Base-by-base conservation (phyloP, 2,797 vertebrate species). In the Taenioides sp. region DNA sequence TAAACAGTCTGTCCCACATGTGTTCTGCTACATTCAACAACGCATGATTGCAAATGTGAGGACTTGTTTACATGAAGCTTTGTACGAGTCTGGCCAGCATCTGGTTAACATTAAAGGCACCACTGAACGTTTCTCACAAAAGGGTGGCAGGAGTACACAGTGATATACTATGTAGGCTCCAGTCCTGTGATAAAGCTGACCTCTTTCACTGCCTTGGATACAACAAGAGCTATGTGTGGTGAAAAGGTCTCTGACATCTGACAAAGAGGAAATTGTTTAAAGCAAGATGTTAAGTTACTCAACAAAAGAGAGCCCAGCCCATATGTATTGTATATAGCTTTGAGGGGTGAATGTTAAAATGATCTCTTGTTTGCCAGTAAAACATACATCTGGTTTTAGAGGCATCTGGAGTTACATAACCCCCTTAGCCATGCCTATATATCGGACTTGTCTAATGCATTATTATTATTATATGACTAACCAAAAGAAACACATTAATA, bases 51-150 rank as follows among this genome's bases (percentile, higher is more conserved):
- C 37, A 60, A 2, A 43, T 57, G 57, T 1, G 28, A 34, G 2
- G 28, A 5, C 71, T 69, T 37, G 59, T 82, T 77, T 75, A 70
- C 62, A 57, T 20, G 59, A 31, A 47, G 23, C 62, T 71, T 57
- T 74, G 58, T n/a, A 25, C 50, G 0, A 11, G 1, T 63, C 67
- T 52, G 70, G 22, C 37, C 20, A 75, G 65, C 83, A 88, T 88
- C 80, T 92, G 88, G 76, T 80, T 85, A 68, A 22, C 71, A 79
- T 87, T 82, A 86, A 14, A 60, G 25, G 34, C 58, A 0, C 27
- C 43, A 37, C 27, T n/a, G 11, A 58, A 47, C 59, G 31, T 72
- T 4, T 1, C 27, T 68, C 27, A 5, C 69, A 27, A 65, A 67
- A 73, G 69, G 5, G 1, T 65, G 81, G 77, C 60, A 49, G n/a